These are phyloP conservation scores for Drosophila robusta DNA, from an alignment of 2,888 invertebrate genomes.

Conservation along the genomic window DNA sequence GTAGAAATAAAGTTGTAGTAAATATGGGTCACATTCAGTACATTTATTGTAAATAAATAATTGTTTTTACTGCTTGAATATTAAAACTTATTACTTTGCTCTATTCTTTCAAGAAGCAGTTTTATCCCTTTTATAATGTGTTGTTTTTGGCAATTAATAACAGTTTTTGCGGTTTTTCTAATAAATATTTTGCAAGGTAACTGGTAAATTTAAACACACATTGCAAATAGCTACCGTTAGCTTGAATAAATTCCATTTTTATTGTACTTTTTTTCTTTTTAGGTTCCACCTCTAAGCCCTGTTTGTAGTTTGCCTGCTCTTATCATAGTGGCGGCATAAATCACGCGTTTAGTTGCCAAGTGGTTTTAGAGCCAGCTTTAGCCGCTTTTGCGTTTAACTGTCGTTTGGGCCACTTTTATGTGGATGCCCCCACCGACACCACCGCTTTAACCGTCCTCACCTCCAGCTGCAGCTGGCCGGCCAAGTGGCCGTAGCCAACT, in stretches of 20 bases:
- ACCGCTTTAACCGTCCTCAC: neutral
- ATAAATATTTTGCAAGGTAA: neutral
- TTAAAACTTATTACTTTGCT: no score
- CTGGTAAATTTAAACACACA: neutral
- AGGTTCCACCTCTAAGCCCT: conserved; percentile 1
- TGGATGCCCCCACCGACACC: conserved; percentile 2
- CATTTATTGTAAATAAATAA: no score
- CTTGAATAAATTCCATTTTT: conserved; percentile 4
- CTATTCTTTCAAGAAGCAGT: no score
- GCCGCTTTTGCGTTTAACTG: conserved; percentile 72
- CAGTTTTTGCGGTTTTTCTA: neutral
- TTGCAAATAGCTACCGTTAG: neutral
- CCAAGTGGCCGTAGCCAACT: conserved; percentile 39
- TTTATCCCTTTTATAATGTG: neutral
- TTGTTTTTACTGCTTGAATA: no score
- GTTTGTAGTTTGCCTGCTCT: conserved; percentile 50
- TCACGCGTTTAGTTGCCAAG: conserved; percentile 80
- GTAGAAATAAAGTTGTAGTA: no score
- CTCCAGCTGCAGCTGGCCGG: neutral
- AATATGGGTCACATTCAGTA: no score
- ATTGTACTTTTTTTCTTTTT: neutral
- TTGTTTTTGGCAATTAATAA: neutral
- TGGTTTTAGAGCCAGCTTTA: conserved; percentile 63
- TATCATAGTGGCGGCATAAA: conserved; percentile 74
- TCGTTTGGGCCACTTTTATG: conserved; percentile 63